Evolutionary conservation across 2,797 vertebrate species (phyloP).

Genomic region (Hipposideros larvatus): DNA sequence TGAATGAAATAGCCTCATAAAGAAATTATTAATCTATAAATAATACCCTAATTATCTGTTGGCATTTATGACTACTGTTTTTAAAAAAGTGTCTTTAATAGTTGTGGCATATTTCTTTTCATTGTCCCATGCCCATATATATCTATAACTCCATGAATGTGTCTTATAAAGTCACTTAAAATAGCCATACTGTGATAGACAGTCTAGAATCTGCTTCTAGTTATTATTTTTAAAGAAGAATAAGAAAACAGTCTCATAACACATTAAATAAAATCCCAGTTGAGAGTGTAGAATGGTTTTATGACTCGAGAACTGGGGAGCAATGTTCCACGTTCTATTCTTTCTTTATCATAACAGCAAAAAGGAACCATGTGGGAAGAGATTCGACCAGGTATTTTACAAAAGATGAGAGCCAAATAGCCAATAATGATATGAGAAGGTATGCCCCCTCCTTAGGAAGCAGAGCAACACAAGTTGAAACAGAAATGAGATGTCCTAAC

Average conservation of each 20-base stretch:
- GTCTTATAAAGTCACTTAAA: background rate
- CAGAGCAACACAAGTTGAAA: background rate
- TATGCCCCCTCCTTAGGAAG: background rate
- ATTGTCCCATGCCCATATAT: background rate
- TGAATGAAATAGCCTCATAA: conserved; percentile 14
- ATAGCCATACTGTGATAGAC: background rate
- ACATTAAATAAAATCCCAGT: conserved; percentile 68
- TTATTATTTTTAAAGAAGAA: conserved; percentile 63
- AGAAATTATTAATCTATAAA: conserved; percentile 74
- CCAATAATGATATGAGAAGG: background rate
- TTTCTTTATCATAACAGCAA: background rate
- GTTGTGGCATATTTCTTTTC: background rate
- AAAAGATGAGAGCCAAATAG: background rate
- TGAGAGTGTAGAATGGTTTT: conserved; percentile 25
- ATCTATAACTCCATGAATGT: background rate
- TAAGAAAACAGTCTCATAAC: conserved; percentile 25
- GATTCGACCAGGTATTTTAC: background rate
- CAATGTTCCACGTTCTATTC: conserved; percentile 37
- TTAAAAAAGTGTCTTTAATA: background rate
- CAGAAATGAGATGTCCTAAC: background rate
- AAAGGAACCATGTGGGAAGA: background rate
- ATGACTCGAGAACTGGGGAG: conserved; percentile 31
- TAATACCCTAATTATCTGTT: conserved; percentile 31
- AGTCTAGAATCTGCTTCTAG: conserved; percentile 42
- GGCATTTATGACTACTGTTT: conserved; percentile 46